These are phyloP conservation scores for Halisarca cf. caerulea DNA, from an alignment of 37 sponge, comb jelly and placozoan genomes.

Conservation along the genomic window DNA sequence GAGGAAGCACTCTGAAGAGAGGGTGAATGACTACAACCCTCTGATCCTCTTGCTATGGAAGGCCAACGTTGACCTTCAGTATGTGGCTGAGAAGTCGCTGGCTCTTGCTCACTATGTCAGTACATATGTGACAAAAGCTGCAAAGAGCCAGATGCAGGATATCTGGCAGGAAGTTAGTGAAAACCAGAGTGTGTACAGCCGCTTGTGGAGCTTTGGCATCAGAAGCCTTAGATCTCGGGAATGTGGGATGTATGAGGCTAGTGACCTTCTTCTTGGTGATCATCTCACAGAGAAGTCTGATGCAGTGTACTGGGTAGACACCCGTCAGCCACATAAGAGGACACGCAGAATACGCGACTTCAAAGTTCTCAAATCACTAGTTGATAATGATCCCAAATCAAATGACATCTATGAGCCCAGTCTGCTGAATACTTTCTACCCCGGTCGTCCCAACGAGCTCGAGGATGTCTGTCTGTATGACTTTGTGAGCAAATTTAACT, in stretches of 20 bases:
- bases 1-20: background rate
- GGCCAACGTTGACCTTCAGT: slow-evolving; percentile 55
- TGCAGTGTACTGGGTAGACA: slow-evolving; percentile 37
- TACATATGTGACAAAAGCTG: slow-evolving; percentile 51
- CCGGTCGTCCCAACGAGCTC: slow-evolving; percentile 14
- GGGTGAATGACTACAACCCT: slow-evolving; percentile 56
- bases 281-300: slow-evolving; percentile 31
- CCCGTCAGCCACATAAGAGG: slow-evolving; percentile 5
- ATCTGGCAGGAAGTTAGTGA: slow-evolving; percentile 22
- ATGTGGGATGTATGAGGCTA: background rate
- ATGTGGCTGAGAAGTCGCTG: slow-evolving; percentile 29
- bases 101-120: slow-evolving; percentile 44
- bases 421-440: slow-evolving; percentile 31
- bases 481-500: slow-evolving; percentile 2
- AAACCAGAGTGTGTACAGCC: background rate
- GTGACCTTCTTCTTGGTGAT: slow-evolving; percentile 4
- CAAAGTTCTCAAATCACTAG: background rate
- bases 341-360: slow-evolving; percentile 19
- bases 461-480: background rate
- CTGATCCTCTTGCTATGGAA: slow-evolving; percentile 40
- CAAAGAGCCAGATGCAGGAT: slow-evolving; percentile 32
- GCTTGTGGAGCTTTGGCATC: slow-evolving; percentile 18
- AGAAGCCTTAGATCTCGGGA: background rate
- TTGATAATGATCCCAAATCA: background rate
- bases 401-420: slow-evolving; percentile 25